Base-by-base conservation (phyloP, 2,113 vertebrate species). In the Polypterus senegalus region DNA sequence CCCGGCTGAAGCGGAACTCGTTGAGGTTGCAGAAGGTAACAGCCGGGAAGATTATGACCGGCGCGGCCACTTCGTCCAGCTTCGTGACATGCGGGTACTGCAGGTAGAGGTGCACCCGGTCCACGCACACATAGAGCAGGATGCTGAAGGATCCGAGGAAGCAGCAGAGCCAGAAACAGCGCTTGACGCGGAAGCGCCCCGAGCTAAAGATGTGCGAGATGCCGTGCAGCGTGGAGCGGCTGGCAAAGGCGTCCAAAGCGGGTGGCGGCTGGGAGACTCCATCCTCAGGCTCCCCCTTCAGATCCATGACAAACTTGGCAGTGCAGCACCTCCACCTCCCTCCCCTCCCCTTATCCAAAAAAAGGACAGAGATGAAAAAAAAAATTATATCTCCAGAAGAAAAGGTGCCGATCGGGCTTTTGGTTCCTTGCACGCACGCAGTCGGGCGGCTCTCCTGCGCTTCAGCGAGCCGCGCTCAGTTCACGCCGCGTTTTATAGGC, bases 11-110 rank as follows among this genome's bases (percentile, higher is more conserved):
- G 45, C 96, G 94, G 10, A 99, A 99, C 75, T 96, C 90, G 54
- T 99, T 99, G 78, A 99, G 94, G 82, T 99, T 99, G 89, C 96
- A 99, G 86, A 99, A 88, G 73, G 96, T 99, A 82, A 99, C 76
- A 0, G 94, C 84, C 0, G 96, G 96, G 79, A 97, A 99, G 64
- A 83, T 77, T 80, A 98, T 90, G 71, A 78, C 72, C 62, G 83
- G 79, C 64, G 93, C 80, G 0, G 92, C 79, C 81, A 98, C 87
- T 82, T 98, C 96, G 4, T 99, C 96, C 66, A 98, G 92, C 73
- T 95, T 97, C 79, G 96, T 99, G 80, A 98, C 88, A 7, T 98
- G 94, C 2, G 95, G 96, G 80, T 97, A 99, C 78, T 90, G 85
- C 75, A 99, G 94, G 73, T 99, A 99, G 72, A 92, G 90, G 76